These are phyloP conservation scores for Emydura subglobosa DNA, from an alignment of 2,113 vertebrate species.

Conservation along the genomic window DNA sequence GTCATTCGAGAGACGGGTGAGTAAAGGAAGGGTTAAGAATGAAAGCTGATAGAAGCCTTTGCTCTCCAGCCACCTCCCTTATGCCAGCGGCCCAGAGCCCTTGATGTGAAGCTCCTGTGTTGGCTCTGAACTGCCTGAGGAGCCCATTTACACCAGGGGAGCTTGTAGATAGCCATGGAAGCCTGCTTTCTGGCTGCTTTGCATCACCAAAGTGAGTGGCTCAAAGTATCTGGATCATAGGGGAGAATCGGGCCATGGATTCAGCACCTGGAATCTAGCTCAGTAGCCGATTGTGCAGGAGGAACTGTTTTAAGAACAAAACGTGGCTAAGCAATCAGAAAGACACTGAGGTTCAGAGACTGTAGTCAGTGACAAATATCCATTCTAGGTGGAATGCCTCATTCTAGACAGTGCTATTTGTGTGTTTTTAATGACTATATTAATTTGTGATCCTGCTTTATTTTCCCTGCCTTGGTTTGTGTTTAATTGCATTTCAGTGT, in stretches of 20 bases:
- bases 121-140: not conserved
- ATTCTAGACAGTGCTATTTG: not conserved
- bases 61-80: not conserved
- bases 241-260: not conserved
- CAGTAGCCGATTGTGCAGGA: not conserved
- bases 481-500: not conserved
- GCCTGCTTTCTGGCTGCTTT: not conserved
- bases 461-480: not conserved
- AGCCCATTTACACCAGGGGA: not conserved
- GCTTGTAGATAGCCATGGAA: not conserved
- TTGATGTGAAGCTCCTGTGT: not conserved
- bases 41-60: slow-evolving; percentile 23
- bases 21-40: slow-evolving; percentile 65
- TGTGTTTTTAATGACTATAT: not conserved
- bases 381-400: not conserved
- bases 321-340: not conserved
- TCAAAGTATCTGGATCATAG: not conserved
- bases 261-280: not conserved
- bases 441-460: not conserved
- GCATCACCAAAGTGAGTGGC: not conserved
- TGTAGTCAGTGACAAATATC: not conserved
- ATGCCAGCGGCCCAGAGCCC: not conserved
- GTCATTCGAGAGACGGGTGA: slow-evolving; percentile 43
- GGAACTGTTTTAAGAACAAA: not conserved
- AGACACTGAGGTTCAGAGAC: fast-evolving